These are phyloP conservation scores for Datnioides undecimradiatus DNA, from an alignment of 2,113 vertebrate species.

Conservation along the genomic window DNA sequence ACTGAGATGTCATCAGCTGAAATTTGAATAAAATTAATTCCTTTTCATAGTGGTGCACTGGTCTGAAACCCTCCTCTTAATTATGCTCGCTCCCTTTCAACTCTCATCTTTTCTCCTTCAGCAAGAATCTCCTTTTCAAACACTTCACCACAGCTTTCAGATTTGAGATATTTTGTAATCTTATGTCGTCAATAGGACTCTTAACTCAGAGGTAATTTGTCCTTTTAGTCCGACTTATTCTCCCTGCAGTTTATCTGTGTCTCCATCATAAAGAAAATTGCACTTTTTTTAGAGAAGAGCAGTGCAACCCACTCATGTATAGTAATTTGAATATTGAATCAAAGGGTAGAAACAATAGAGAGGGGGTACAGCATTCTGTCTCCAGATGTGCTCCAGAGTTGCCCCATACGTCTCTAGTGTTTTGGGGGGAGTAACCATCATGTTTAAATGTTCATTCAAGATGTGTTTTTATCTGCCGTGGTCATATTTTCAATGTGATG, in stretches of 20 bases:
- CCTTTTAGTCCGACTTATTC: constrained; percentile 22
- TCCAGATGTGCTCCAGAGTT: constrained; percentile 18
- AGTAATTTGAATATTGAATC: constrained; percentile 28
- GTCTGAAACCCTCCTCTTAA: constrained; percentile 69
- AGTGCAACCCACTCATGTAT: neutral
- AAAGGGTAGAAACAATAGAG: neutral
- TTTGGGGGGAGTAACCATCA: constrained; percentile 19
- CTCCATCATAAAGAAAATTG: constrained; percentile 14
- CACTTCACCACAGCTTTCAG: constrained; percentile 34
- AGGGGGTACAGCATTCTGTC: neutral
- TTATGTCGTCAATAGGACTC: constrained; percentile 14
- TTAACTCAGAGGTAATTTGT: constrained; percentile 34
- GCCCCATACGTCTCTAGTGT: neutral
- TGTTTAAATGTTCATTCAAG: constrained; percentile 14
- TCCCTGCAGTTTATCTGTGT: constrained; percentile 6
- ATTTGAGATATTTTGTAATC: constrained; percentile 47
- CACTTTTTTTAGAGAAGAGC: neutral
- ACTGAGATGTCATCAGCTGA: constrained; percentile 76
- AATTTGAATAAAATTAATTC: constrained; percentile 78
- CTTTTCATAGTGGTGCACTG: constrained; percentile 70
- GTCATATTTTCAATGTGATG: constrained; percentile 36
- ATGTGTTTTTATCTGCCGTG: constrained; percentile 26
- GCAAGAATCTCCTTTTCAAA: constrained; percentile 57
- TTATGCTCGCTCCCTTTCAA: constrained; percentile 61
- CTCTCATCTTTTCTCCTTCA: constrained; percentile 62